Evolutionary conservation across 1,140 invertebrate genomes (phyloP), one percentile per base, ranked within the genome.

Genomic region (Brachionus koreanus): DNA sequence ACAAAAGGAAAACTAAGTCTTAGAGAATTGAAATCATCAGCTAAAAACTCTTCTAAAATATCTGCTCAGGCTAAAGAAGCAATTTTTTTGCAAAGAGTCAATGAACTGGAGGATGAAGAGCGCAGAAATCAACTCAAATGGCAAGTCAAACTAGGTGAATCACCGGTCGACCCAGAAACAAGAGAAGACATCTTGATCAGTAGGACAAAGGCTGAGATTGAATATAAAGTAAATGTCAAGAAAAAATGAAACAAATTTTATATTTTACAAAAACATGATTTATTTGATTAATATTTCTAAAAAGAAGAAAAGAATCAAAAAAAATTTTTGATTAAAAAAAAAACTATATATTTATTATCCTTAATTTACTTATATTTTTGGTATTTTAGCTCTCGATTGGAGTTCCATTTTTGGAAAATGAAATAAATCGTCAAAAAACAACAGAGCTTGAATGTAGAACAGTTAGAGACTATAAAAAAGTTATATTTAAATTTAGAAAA

Each of bases 51-150:
- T 3, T 42, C 29, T 29, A 82, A 67, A 67, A 65, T 82, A 43
- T 61, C 76, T 35, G 76, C 76, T 43, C 76, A 79, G 16, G 76
- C 76, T 5, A 79, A 82, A 25, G 79, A 69, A 67, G 57, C 79
- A 39, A 19, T 82, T 42, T 61, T 82, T 67, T 35, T 82, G 25
- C 61, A 82, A 82, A 65, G 65, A 42, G 79, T 82, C 5, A 82
- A 67, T 23, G 57, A 43, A 12, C 10, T 82, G 3, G 65, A 65
- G 33, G 79, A 88, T 57, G 87, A 88, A 74, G 88, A 89, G 74
- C 77, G 87, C 67, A 87, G 88, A 83, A 89, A 89, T 83, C 87
- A 89, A 83, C 84, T 89, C 33, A 75, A 87, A 63, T 89, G 88
- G 88, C 88, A 89, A 83, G 85, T 87, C 0, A 88, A 87, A 82